phyloP scores from a whole-genome alignment of 2,888 invertebrate species.

The Sympetrum striolatum region DNA sequence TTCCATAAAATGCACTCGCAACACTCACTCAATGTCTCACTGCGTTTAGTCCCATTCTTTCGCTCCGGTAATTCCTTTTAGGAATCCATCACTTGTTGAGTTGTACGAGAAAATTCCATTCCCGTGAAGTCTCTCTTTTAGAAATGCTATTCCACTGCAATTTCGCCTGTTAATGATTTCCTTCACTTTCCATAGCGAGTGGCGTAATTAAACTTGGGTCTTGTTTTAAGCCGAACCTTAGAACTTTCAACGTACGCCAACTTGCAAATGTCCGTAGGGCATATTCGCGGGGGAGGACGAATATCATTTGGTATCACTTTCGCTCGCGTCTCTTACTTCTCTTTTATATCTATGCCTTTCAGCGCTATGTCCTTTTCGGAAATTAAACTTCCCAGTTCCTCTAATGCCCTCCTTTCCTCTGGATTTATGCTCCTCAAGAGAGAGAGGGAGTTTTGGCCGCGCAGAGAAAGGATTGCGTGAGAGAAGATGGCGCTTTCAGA shows the following conservation, averaged over 20 bases:
- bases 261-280: not conserved
- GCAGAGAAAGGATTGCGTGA: not conserved
- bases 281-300: not conserved
- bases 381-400: conserved; percentile 30
- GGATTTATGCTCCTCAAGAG: conserved; percentile 15
- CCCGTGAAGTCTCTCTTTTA: not conserved
- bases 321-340: not conserved
- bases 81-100: not conserved
- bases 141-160: not conserved
- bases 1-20: no score
- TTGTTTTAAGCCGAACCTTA: not conserved
- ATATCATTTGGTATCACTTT: not conserved
- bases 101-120: not conserved
- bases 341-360: not conserved
- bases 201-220: not conserved
- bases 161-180: not conserved
- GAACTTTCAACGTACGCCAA: not conserved
- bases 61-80: no score
- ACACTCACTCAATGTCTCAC: no score
- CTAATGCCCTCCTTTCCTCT: not conserved
- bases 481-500: not conserved
- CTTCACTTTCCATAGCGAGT: not conserved
- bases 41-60: no score
- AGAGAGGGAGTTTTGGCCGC: not conserved
- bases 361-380: conserved; percentile 20